Base-by-base conservation (phyloP, 2,113 vertebrate species). In the Pelobates fuscus region DNA sequence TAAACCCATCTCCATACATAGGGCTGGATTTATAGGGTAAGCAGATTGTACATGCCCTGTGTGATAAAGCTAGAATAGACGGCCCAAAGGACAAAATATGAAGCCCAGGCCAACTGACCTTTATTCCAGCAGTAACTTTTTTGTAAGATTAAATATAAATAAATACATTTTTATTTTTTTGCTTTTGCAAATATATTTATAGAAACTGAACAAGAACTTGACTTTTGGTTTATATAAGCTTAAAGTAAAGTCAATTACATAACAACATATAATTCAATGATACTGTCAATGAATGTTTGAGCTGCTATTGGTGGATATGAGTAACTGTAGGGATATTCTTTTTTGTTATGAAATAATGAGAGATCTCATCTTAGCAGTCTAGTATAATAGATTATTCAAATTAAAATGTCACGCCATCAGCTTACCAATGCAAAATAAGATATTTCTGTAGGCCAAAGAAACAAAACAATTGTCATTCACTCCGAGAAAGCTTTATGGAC, bases 341-440 rank as follows among this genome's bases (percentile, higher is more conserved):
- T n/a, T n/a, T n/a, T n/a, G n/a, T n/a, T n/a, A 20, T 3, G 17
- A 44, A 23, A 61, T 17, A 49, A 43, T 43, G 37, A 10, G 14
- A 52, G 27, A 6, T 52, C 25, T 62, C 25, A 21, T 18, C 8
- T 29, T 52, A 23, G 14, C 3, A 23, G 44, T 18, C 2, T 29
- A 54, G 23, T 25, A 72, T 72, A 90, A 90, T 89, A 89, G 85
- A 89, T 91, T 90, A 91, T 92, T 91, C 82, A 90, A 90, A 92
- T 91, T 79, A 83, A 82, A 78, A 70, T 75, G 80, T 85, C 81
- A 87, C 81, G 81, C 69, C 65, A 67, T 80, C 78, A 82, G 84
- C 78, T 81, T 82, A 80, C 83, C 88, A 90, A 93, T 91, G 79
- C 87, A 78, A 71, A 90, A 91, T 89, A 83, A 89, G 86, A 84